These are phyloP conservation scores for Abrostola triplasia DNA, from an alignment of 2,888 invertebrate species.

Conservation along the genomic window DNA sequence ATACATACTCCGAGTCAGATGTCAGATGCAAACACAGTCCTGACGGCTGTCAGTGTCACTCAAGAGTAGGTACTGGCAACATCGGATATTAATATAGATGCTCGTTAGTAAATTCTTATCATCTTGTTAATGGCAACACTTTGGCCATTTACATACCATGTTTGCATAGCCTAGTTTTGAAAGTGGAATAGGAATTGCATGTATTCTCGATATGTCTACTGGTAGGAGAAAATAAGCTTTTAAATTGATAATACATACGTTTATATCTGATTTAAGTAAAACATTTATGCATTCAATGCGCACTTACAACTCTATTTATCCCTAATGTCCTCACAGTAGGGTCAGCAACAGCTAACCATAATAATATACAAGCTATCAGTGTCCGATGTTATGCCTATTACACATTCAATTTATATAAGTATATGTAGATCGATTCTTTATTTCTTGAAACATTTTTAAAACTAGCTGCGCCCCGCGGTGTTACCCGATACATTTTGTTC, in stretches of 20 bases:
- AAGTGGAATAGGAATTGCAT: slow-evolving; percentile 46
- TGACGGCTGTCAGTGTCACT: slow-evolving; percentile 65
- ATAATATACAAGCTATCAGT: too few species aligned
- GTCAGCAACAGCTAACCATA: not conserved
- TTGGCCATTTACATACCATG: slow-evolving; percentile 55
- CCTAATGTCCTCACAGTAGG: not conserved
- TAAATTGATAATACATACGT: slow-evolving; percentile 36
- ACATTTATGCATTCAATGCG: slow-evolving; percentile 8
- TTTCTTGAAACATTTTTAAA: too few species aligned
- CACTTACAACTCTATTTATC: not conserved
- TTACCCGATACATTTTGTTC: too few species aligned
- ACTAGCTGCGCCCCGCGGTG: too few species aligned
- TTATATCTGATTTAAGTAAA: slow-evolving; percentile 41
- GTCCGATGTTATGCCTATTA: too few species aligned
- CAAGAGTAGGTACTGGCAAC: slow-evolving; percentile 58
- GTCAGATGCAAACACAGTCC: slow-evolving; percentile 38
- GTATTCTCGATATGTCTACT: slow-evolving; percentile 45
- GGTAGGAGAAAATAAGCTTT: slow-evolving; percentile 48
- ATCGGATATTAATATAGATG: slow-evolving; percentile 65
- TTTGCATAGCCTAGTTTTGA: slow-evolving; percentile 55
- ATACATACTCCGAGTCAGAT: slow-evolving; percentile 27
- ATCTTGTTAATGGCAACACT: slow-evolving; percentile 69
- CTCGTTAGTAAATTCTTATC: slow-evolving; percentile 74
- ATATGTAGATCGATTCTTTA: too few species aligned
- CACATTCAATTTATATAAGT: too few species aligned